Conservation (phyloP, 2,797 vertebrate species). For the Spheniscus humboldti region DNA sequence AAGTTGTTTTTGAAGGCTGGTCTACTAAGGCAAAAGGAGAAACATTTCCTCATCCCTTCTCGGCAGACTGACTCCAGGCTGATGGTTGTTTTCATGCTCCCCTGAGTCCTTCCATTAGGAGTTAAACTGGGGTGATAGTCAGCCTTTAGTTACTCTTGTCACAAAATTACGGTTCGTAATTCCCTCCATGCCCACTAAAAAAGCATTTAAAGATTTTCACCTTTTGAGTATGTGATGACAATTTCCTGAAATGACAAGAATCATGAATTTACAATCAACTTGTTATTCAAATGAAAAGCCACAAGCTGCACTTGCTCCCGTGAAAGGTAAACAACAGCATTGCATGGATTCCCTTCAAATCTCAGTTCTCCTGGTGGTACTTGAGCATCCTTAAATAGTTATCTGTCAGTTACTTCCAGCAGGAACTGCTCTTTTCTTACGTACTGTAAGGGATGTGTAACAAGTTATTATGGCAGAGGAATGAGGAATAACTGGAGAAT, state of each 20-base stretch:
- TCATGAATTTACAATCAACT: not conserved
- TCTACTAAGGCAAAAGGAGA: not conserved
- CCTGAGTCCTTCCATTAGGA: not conserved
- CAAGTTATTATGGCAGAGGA: not conserved
- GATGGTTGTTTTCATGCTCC: not conserved
- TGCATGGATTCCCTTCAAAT: not conserved
- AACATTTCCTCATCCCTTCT: not conserved
- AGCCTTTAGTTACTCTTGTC: not conserved
- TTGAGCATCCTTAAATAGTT: not conserved
- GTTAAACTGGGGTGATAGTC: not conserved
- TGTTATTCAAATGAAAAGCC: not conserved
- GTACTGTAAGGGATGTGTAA: not conserved
- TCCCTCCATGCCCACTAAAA: not conserved
- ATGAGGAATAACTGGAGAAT: not conserved
- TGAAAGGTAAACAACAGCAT: rapidly evolving
- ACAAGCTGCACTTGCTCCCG: not conserved
- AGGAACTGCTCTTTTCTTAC: not conserved
- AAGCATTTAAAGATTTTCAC: not conserved
- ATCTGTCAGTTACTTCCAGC: not conserved
- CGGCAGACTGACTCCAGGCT: not conserved
- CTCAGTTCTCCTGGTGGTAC: not conserved
- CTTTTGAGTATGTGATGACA: not conserved
- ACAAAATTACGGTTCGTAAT: not conserved
- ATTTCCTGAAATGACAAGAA: not conserved
- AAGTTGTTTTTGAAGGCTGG: not conserved